These are phyloP conservation scores for Lophotis ruficrista DNA, from an alignment of 2,113 vertebrate species.

Conservation along the genomic window DNA sequence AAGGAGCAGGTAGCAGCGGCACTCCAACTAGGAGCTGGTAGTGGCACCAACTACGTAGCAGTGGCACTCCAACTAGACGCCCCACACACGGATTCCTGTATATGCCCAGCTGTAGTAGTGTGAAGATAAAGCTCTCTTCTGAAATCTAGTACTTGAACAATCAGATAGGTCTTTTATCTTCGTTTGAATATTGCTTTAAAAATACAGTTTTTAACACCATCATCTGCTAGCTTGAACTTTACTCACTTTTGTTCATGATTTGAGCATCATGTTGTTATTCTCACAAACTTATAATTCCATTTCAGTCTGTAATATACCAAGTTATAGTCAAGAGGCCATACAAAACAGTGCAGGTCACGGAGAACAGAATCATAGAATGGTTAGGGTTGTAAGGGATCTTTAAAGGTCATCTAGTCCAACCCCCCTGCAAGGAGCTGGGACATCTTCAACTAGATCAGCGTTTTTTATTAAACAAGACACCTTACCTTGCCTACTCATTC, in stretches of 20 bases:
- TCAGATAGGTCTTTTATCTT: background rate
- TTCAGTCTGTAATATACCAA: background rate
- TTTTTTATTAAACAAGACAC: slow-evolving; percentile 3
- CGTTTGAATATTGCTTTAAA: background rate
- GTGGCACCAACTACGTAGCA: background rate
- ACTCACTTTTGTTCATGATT: background rate
- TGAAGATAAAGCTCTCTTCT: background rate
- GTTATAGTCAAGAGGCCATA: background rate
- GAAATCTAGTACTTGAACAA: background rate
- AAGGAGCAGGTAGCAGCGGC: background rate
- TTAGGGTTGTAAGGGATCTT: no score
- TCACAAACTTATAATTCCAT: background rate
- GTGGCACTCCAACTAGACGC: background rate
- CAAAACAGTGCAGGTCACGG: background rate
- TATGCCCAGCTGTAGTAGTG: background rate
- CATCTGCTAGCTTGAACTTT: background rate
- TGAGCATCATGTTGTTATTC: background rate
- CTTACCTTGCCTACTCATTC: background rate
- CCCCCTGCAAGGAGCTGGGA: no score
- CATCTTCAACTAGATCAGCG: no score
- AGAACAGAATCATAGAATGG: background rate
- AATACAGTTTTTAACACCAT: background rate
- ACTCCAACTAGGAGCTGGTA: background rate
- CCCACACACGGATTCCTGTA: background rate
- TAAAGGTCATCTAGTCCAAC: no score